Percentiles rank a stretch among this genome's conserved stretches.
These are phyloP conservation scores for Idaea biselata DNA, from an alignment of 2,888 invertebrate genomes.

Conservation along the genomic window DNA sequence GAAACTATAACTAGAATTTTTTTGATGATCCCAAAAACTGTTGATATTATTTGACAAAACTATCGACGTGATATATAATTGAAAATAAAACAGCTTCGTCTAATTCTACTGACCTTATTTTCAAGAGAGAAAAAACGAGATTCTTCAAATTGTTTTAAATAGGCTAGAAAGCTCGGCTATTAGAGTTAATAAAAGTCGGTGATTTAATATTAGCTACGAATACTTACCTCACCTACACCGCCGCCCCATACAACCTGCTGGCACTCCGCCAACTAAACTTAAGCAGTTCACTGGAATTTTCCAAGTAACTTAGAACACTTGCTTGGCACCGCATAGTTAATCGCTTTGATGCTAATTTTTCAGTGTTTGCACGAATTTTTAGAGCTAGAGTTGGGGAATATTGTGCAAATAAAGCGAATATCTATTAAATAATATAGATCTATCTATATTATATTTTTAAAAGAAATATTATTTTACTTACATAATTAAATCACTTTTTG, in stretches of 20 bases:
- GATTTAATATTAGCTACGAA: not conserved
- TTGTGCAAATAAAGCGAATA: not conserved
- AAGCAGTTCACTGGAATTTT: not conserved
- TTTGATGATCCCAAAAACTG: too few relatives aligned
- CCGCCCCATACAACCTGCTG: not conserved
- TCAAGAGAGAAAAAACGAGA: too few relatives aligned
- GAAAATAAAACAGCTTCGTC: too few relatives aligned
- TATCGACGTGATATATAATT: too few relatives aligned
- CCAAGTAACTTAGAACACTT: not conserved
- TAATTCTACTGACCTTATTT: too few relatives aligned
- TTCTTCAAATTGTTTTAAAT: too few relatives aligned
- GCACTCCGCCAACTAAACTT: not conserved
- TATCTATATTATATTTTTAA: too few relatives aligned
- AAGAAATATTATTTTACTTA: too few relatives aligned
- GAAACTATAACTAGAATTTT: too few relatives aligned
- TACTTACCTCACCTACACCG: not conserved
- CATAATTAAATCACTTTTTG: too few relatives aligned
- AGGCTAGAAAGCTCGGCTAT: not conserved
- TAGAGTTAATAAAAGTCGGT: not conserved
- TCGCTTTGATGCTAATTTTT: not conserved
- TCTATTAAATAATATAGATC: too few relatives aligned
- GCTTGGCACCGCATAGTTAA: not conserved
- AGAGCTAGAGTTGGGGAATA: not conserved
- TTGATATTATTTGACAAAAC: too few relatives aligned
- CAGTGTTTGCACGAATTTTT: not conserved